Percentiles rank a stretch among this genome's conserved stretches.
phyloP scores from a whole-genome alignment of 2,113 vertebrate species.

The Archilochus colubris region DNA sequence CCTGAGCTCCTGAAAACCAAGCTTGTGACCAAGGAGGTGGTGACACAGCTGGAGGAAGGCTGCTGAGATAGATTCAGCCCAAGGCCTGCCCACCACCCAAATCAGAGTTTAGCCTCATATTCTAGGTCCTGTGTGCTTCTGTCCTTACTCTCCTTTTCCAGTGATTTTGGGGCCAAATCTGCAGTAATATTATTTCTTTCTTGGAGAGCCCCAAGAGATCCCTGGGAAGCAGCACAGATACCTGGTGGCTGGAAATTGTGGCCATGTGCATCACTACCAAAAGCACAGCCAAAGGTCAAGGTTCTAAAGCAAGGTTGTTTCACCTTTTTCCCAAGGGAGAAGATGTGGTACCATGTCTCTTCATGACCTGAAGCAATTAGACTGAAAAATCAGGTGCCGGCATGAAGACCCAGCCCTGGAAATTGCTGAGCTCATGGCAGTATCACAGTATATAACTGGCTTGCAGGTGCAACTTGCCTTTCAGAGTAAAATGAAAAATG shows the following conservation, averaged over 20 bases:
- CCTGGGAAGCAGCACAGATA: not conserved
- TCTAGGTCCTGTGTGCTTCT: not conserved
- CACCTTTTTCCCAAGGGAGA: not conserved
- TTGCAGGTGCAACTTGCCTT: not conserved
- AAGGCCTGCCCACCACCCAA: not conserved
- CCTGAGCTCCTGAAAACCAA: not conserved
- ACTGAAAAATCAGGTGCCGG: not conserved
- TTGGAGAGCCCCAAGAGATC: not conserved
- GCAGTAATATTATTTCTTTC: not conserved
- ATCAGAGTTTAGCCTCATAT: not conserved
- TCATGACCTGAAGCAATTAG: not conserved
- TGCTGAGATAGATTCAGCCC: not conserved
- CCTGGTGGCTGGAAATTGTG: not conserved
- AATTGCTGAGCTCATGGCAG: not conserved
- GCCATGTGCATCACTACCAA: not conserved
- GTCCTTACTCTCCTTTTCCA: not conserved
- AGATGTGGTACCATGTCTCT: not conserved
- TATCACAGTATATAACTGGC: not conserved
- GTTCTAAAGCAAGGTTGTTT: not conserved
- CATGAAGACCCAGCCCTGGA: not conserved
- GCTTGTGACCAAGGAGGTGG: accelerated
- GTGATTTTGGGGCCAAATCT: not conserved
- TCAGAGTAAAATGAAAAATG: not conserved
- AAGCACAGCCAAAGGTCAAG: not conserved
- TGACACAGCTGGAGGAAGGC: accelerated